phyloP scores from a whole-genome alignment of 2,888 invertebrate genomes.

The Amblyjoppa fuscipennis region DNA sequence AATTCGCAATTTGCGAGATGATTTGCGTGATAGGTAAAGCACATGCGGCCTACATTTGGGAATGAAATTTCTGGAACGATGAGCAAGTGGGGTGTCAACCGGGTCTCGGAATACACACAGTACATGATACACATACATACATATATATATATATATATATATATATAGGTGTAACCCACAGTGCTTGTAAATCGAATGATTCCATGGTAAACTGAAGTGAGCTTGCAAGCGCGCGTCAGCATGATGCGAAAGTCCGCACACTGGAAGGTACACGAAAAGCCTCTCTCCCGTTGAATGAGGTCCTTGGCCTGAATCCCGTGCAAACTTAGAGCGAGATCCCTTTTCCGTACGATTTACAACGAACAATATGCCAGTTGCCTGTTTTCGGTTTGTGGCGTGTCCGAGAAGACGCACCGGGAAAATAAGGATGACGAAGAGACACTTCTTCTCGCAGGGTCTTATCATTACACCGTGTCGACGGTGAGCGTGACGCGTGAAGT shows the following conservation, averaged over 20 bases:
- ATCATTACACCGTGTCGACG: slow-evolving; percentile 8
- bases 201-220: slow-evolving; percentile 20
- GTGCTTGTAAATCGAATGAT: slow-evolving; percentile 36
- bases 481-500: slow-evolving; percentile 23
- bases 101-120: neutral
- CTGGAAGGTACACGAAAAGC: slow-evolving; percentile 47
- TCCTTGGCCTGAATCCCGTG: slow-evolving; percentile 41
- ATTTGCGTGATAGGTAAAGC: neutral
- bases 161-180: neutral
- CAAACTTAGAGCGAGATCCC: slow-evolving; percentile 41
- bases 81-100: slow-evolving; percentile 16
- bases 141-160: neutral
- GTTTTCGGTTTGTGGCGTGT: neutral
- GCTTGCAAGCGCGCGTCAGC: neutral
- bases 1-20: neutral
- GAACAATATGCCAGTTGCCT: neutral
- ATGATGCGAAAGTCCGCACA: slow-evolving; percentile 18
- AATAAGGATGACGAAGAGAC: slow-evolving; percentile 14
- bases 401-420: slow-evolving; percentile 7
- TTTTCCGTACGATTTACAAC: slow-evolving; percentile 39
- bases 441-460: neutral
- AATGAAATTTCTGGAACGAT: slow-evolving; percentile 19
- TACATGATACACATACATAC: neutral
- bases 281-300: slow-evolving; percentile 11
- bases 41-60: slow-evolving; percentile 11